Base-by-base conservation (phyloP, 2,113 vertebrate species). In the Dasyprocta punctata region DNA sequence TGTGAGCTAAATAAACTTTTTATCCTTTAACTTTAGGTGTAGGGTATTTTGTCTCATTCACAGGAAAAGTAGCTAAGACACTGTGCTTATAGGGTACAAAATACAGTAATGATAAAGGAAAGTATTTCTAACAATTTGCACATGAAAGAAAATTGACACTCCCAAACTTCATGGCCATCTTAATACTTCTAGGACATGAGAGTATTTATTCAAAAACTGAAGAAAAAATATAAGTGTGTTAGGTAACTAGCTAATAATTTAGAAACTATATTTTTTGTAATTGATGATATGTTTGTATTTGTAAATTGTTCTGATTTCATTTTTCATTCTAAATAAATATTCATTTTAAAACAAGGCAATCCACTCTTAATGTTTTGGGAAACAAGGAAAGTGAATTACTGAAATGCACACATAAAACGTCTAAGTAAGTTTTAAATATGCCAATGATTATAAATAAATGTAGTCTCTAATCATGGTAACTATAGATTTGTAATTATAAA, bases 351-450 rank as follows among this genome's bases (percentile, higher is more conserved):
- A 77, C 16, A 84, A 63, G 41, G 4, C 8, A 1, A 71, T 58
- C 14, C 5, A 49, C 0, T 0, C 3, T 9, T 67, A 92, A 92
- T 11, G 41, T 78, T n/a, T 73, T 67, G 10, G 77, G 8, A 14
- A 73, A 36, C 17, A 75, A 88, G 24, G 16, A 78, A 92, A 63
- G 22, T 90, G 19, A 41, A 22, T 38, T 54, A 75, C 1, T 14
- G 5, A 87, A 8, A 17, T 77, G 3, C 3, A 89, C 3, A 4
- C 26, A 77, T 3, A 71, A 5, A 19, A 49, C 0, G 2, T 49
- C 26, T 94, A 88, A 81, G 28, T n/a, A 94, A 77, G 17, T 86
- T 92, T 49, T 60, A 92, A 89, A 78, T 52, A 52, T 67, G 19
- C 1, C 22, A 95, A 69, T 5, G 28, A 73, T 33, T 86, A 12